Evolutionary conservation across 2,113 vertebrate species (phyloP).

Genomic region (Nothobranchius furzeri): DNA sequence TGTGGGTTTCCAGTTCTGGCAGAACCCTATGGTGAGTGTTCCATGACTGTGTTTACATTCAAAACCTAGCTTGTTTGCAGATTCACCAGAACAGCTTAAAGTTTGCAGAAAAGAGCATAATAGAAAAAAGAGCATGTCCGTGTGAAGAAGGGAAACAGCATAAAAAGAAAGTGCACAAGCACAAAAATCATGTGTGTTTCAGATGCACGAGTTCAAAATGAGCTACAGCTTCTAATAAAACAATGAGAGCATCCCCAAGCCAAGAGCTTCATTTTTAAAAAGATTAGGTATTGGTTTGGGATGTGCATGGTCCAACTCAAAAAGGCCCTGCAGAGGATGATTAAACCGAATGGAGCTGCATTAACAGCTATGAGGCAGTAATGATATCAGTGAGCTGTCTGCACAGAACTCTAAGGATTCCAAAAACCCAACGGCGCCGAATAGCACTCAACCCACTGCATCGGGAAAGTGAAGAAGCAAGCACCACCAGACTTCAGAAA

Average conservation of each 20-base stretch:
- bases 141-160: too few relatives aligned
- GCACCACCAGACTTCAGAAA: neutral
- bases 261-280: neutral
- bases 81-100: too few relatives aligned
- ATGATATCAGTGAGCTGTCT: neutral
- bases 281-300: neutral
- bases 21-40: too few relatives aligned
- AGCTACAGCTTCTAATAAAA: neutral
- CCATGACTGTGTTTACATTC: too few relatives aligned
- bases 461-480: neutral
- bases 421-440: neutral
- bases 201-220: neutral
- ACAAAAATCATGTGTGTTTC: too few relatives aligned
- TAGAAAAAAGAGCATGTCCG: too few relatives aligned
- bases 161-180: too few relatives aligned
- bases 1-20: too few relatives aligned
- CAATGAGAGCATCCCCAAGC: neutral
- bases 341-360: neutral
- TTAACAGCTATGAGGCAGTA: neutral
- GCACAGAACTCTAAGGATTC: neutral
- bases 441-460: neutral
- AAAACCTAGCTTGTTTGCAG: too few relatives aligned
- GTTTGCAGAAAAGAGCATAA: too few relatives aligned
- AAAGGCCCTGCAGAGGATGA: neutral
- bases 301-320: neutral